phyloP scores from a whole-genome alignment of 2,797 vertebrate genomes.

The Euthynnus affinis region DNA sequence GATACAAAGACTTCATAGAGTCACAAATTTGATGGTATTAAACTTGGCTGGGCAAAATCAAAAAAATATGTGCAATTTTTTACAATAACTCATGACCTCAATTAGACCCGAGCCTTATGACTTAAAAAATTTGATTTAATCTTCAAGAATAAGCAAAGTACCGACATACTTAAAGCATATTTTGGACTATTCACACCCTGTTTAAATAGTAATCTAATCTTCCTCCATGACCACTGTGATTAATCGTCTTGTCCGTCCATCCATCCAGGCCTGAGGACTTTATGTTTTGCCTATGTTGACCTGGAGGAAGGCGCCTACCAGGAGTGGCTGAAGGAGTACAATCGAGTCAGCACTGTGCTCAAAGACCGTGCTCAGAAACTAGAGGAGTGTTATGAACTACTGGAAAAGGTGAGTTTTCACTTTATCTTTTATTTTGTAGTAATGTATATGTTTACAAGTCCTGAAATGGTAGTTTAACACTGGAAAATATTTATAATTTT shows the following conservation, averaged over 20 bases:
- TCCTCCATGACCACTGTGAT: not conserved
- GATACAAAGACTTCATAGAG: no score
- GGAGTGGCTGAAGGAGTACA: slow-evolving; percentile 93
- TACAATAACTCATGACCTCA: no score
- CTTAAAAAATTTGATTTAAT: no score
- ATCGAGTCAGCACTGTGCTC: slow-evolving; percentile 89
- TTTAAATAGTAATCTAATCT: slow-evolving; percentile 12
- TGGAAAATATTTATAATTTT: no score
- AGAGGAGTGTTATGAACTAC: slow-evolving; percentile 96
- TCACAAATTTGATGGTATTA: no score
- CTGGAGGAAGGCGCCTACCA: slow-evolving; percentile 91
- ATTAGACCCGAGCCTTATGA: no score
- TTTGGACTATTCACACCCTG: not conserved
- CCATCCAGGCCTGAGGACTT: slow-evolving; percentile 90
- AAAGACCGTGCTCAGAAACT: slow-evolving; percentile 94
- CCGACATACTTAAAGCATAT: not conserved
- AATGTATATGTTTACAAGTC: not conserved
- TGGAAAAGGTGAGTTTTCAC: slow-evolving; percentile 93
- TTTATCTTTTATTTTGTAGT: not conserved
- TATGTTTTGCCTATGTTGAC: slow-evolving; percentile 96
- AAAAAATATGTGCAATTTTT: no score
- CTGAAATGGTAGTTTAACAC: not conserved
- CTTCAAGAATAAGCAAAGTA: no score
- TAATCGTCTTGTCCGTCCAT: not conserved
- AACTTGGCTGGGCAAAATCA: no score